phyloP scores from a whole-genome alignment of 1,140 invertebrate species.

The Pseudomyrmex flavicornis region DNA sequence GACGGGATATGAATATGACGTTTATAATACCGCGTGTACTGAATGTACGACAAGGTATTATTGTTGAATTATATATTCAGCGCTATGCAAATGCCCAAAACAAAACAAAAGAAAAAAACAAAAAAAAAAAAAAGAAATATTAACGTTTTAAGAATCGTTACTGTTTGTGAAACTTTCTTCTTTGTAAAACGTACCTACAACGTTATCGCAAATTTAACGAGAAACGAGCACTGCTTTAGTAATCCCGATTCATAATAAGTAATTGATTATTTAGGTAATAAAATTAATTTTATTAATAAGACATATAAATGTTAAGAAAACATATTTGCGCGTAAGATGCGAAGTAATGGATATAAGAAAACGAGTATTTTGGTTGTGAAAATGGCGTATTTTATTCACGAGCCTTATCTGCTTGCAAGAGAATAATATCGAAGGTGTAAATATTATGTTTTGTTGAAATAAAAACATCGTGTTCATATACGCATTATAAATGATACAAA shows the following conservation, averaged over 20 bases:
- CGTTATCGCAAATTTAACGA: constrained; percentile 58
- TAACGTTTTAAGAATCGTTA: constrained; percentile 79
- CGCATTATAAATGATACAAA: no score
- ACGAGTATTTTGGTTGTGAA: constrained; percentile 47
- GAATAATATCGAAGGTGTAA: constrained; percentile 34
- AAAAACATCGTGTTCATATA: not conserved
- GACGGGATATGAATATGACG: constrained; percentile 51
- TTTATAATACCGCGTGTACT: constrained; percentile 75
- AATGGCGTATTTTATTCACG: constrained; percentile 80
- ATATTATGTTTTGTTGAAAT: constrained; percentile 24
- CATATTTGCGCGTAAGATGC: not conserved
- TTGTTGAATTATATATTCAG: constrained; percentile 75
- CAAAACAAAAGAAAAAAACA: constrained; percentile 57
- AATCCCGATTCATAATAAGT: not conserved
- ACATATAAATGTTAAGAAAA: not conserved
- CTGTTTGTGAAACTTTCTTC: constrained; percentile 77
- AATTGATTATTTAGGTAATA: not conserved
- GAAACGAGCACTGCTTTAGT: constrained; percentile 9
- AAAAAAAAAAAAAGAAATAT: constrained; percentile 72
- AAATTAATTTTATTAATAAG: not conserved
- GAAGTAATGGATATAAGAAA: not conserved
- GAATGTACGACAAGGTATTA: constrained; percentile 76
- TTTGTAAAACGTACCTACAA: constrained; percentile 71
- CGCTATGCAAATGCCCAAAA: constrained; percentile 74
- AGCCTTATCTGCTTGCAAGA: constrained; percentile 77